A percentile compares a stretch with the other conserved stretches of the same genome.
Evolutionary conservation across 2,797 vertebrate genomes (phyloP).

Genomic region (Sebastolobus altivelis): DNA sequence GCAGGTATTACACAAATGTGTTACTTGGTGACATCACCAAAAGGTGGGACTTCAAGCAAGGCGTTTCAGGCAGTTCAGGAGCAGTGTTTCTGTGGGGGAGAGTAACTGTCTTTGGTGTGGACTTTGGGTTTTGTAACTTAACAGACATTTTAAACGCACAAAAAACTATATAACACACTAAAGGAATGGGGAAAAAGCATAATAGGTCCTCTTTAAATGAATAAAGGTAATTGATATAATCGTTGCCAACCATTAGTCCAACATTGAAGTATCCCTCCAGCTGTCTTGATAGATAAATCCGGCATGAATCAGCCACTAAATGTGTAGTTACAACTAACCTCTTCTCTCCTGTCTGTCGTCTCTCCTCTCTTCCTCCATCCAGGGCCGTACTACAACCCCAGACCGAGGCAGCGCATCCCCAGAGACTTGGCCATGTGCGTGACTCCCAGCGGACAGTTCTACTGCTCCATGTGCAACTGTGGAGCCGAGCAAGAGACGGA

Average conservation of each 20-base stretch:
- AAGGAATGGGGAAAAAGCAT: too few species aligned
- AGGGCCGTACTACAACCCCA: conserved; percentile 98
- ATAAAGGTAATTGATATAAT: background rate
- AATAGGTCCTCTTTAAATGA: background rate
- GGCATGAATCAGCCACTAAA: background rate
- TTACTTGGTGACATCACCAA: too few species aligned
- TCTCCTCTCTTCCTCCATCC: conserved; percentile 1
- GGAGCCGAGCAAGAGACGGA: conserved; percentile 95
- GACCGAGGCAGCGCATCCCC: conserved; percentile 95
- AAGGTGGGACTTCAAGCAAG: too few species aligned
- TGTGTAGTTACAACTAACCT: background rate
- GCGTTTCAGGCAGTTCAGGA: too few species aligned
- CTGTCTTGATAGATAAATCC: conserved; percentile 6
- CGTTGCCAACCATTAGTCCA: background rate
- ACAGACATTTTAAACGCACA: too few species aligned
- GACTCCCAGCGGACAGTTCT: conserved; percentile 98
- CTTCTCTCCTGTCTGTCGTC: background rate
- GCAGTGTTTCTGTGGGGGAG: too few species aligned
- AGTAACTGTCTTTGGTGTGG: too few species aligned
- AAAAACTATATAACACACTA: too few species aligned
- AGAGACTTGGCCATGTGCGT: conserved; percentile 98
- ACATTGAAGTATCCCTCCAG: background rate
- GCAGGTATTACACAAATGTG: too few species aligned
- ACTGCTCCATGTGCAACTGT: conserved; percentile 98
- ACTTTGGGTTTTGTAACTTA: too few species aligned